These are phyloP conservation scores for Pteropus rufus DNA, from an alignment of 2,797 vertebrate species.

Conservation along the genomic window DNA sequence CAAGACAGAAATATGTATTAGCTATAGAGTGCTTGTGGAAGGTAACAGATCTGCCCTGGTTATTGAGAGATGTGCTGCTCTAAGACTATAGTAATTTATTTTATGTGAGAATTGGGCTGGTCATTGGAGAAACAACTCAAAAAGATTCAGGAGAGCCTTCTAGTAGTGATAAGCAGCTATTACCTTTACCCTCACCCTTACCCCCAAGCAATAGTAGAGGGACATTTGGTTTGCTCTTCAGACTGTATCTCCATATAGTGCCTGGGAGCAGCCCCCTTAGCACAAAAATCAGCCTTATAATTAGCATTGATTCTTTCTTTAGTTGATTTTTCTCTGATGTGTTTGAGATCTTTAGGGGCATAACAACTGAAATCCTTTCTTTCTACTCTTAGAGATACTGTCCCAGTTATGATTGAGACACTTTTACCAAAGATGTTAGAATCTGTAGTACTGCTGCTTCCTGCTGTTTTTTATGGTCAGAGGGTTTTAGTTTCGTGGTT, in stretches of 20 bases:
- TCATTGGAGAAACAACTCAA: constrained; percentile 17
- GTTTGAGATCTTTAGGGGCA: background rate
- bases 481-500: constrained; percentile 60
- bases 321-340: constrained; percentile 6
- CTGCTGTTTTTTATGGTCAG: constrained; percentile 3
- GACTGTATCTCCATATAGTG: background rate
- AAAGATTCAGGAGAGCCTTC: background rate
- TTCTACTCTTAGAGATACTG: background rate
- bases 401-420: constrained; percentile 19
- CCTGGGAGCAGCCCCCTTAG: background rate
- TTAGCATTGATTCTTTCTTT: constrained; percentile 2
- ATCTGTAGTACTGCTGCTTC: constrained; percentile 38
- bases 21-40: background rate
- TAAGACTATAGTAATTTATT: constrained; percentile 46
- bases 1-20: constrained; percentile 5
- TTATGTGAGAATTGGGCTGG: background rate
- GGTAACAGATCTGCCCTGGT: background rate
- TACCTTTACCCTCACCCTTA: constrained; percentile 12
- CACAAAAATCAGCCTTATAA: background rate
- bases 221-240: constrained; percentile 4
- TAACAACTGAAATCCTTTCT: background rate
- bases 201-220: background rate
- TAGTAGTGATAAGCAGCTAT: background rate
- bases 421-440: constrained; percentile 52
- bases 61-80: constrained; percentile 2